These are phyloP conservation scores for Callocephalon fimbriatum DNA, from an alignment of 2,113 vertebrate genomes.

Conservation along the genomic window DNA sequence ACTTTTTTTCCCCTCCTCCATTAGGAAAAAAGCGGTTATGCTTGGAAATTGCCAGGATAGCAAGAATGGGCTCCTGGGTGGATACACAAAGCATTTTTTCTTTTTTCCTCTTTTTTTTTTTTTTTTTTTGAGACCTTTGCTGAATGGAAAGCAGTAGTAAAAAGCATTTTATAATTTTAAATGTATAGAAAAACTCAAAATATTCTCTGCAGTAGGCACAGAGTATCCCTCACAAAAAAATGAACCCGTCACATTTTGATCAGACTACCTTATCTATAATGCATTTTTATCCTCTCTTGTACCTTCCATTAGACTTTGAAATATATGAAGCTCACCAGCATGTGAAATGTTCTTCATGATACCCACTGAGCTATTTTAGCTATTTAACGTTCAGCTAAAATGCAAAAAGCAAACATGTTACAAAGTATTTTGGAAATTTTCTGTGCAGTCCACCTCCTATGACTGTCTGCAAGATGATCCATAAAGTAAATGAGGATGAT, in stretches of 20 bases:
- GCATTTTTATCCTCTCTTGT: neutral
- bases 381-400: neutral
- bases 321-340: neutral
- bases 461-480: neutral
- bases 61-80: neutral
- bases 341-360: neutral
- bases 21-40: neutral
- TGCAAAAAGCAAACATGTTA: neutral
- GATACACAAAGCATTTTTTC: neutral
- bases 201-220: neutral
- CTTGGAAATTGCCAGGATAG: neutral
- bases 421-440: neutral
- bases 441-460: neutral
- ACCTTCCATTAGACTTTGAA: neutral
- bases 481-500: neutral
- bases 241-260: neutral
- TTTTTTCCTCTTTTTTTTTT: neutral
- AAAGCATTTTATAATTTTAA: neutral
- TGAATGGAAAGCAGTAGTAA: neutral
- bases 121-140: neutral
- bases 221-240: neutral
- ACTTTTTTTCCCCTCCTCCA: neutral
- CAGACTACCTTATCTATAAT: neutral
- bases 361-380: neutral
- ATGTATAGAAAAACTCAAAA: neutral